Percentiles rank a stretch among this genome's conserved stretches.
phyloP scores from a whole-genome alignment of 1,140 invertebrate genomes.

The Muscidifurax raptorellus region DNA sequence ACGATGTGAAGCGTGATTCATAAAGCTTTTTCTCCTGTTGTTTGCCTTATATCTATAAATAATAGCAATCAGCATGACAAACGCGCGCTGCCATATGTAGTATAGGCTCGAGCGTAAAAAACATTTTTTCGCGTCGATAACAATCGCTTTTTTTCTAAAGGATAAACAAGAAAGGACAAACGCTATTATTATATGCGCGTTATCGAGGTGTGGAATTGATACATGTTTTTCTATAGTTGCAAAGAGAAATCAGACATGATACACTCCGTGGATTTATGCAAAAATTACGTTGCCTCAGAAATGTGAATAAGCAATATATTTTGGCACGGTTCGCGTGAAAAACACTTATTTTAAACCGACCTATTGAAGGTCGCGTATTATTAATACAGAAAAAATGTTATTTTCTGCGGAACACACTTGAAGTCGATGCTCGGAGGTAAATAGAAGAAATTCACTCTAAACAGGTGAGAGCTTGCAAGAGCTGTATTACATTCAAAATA shows the following conservation, averaged over 20 bases:
- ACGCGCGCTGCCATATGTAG: not conserved
- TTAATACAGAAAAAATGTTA: constrained; percentile 28
- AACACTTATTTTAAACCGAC: constrained; percentile 22
- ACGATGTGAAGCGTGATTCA: not conserved
- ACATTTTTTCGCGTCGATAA: not conserved
- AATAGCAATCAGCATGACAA: not conserved
- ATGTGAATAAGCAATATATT: not conserved
- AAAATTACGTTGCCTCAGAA: not conserved
- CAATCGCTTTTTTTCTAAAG: not conserved
- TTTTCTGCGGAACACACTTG: not conserved
- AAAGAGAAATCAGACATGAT: no score
- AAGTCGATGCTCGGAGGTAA: not conserved
- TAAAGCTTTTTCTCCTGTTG: not conserved
- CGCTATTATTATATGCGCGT: no score
- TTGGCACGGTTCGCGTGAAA: not conserved
- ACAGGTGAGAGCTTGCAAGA: not conserved
- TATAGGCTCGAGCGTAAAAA: not conserved
- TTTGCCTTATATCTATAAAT: constrained; percentile 13
- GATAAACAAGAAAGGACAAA: not conserved
- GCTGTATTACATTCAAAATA: not conserved
- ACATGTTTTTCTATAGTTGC: no score
- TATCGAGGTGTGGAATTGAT: no score
- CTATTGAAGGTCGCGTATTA: constrained; percentile 19
- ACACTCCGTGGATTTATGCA: not conserved
- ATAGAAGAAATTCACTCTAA: not conserved